These are phyloP conservation scores for Meteorus colon DNA, from an alignment of 2,888 invertebrate genomes.

Conservation along the genomic window DNA sequence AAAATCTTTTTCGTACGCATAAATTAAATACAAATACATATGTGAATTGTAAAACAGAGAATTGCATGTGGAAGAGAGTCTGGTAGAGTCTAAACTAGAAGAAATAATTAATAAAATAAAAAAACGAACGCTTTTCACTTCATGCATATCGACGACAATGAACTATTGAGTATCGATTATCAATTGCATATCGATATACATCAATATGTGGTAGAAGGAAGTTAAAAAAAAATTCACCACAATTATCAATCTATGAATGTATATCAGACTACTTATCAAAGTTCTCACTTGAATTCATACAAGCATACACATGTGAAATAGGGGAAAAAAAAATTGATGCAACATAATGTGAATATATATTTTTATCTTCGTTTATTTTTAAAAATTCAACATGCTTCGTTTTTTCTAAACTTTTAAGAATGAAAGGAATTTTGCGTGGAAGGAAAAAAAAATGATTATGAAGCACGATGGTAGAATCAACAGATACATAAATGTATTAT, in stretches of 20 bases:
- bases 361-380: constrained; percentile 31
- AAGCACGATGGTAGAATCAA: not conserved
- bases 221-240: not conserved
- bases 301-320: not conserved
- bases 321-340: constrained; percentile 7
- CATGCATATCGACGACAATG: constrained; percentile 54
- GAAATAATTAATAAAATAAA: constrained; percentile 5
- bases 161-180: constrained; percentile 48
- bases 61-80: constrained; percentile 1
- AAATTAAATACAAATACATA: not conserved
- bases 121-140: constrained; percentile 29
- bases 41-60: not conserved
- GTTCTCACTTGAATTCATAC: constrained; percentile 9
- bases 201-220: not conserved
- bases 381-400: constrained; percentile 5
- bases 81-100: not conserved
- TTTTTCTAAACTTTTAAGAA: not conserved
- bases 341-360: constrained; percentile 26
- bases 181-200: constrained; percentile 41
- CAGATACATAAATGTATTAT: not conserved
- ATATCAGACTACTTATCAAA: constrained; percentile 2
- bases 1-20: not conserved
- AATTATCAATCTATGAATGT: constrained; percentile 13
- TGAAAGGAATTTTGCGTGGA: not conserved
- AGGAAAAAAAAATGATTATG: constrained; percentile 2